A percentile compares a stretch with the other conserved stretches of the same genome.
These are phyloP conservation scores for Tragelaphus scriptus DNA, from an alignment of 2,113 vertebrate genomes.

Conservation along the genomic window DNA sequence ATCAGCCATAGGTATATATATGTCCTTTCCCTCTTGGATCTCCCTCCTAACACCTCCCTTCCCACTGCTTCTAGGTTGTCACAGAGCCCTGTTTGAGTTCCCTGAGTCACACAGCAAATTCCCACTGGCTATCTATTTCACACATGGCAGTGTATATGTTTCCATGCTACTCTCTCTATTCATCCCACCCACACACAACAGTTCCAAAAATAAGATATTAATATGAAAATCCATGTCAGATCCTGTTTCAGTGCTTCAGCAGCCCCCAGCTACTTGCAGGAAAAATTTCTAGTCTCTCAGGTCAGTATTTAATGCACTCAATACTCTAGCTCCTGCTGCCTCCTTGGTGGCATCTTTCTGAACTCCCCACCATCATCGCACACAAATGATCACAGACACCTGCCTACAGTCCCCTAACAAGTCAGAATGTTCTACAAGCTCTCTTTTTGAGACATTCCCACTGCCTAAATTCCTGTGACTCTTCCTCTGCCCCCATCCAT, in stretches of 20 bases:
- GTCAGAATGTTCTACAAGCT: neutral
- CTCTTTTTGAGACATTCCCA: neutral
- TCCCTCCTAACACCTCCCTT: neutral
- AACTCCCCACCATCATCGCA: neutral
- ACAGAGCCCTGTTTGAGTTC: neutral
- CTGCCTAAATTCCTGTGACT: neutral
- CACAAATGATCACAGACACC: neutral
- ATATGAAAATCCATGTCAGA: neutral
- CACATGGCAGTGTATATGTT: neutral
- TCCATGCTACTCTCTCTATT: neutral
- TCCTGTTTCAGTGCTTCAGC: neutral
- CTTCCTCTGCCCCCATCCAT: neutral
- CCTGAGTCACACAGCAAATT: neutral
- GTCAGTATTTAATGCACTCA: neutral
- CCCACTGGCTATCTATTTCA: neutral
- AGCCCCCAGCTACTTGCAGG: neutral
- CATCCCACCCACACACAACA: neutral
- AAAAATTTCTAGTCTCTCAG: neutral
- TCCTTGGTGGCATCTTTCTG: neutral
- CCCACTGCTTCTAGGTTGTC: neutral
- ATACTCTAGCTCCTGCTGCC: neutral
- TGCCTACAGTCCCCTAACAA: neutral
- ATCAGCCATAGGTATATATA: neutral
- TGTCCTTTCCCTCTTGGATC: neutral
- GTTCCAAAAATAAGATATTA: neutral